Evolutionary conservation across 1,140 invertebrate genomes (phyloP).

Genomic region (Drosophila pseudoobscura): DNA sequence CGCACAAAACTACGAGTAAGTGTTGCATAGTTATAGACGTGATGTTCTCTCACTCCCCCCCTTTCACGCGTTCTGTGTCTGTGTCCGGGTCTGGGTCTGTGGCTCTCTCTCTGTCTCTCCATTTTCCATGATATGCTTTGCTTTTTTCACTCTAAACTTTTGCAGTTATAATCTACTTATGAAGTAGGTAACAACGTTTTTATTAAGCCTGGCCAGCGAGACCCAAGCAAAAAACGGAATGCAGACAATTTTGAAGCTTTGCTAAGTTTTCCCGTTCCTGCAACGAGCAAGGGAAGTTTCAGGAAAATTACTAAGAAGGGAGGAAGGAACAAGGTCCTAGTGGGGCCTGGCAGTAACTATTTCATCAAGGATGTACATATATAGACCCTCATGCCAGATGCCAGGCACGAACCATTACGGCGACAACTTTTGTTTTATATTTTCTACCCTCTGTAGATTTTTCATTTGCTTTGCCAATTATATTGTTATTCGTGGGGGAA

Average conservation of each 20-base stretch:
- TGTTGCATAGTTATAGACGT: slow-evolving; percentile 62
- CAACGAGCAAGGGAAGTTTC: slow-evolving; percentile 17
- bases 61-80: background rate
- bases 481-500: background rate
- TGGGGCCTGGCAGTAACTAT: background rate
- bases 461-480: slow-evolving; percentile 38
- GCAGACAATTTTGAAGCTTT: slow-evolving; percentile 36
- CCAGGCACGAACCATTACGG: background rate
- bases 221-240: slow-evolving; percentile 24
- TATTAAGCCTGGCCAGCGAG: slow-evolving; percentile 49
- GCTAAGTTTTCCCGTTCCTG: slow-evolving; percentile 7
- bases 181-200: slow-evolving; percentile 63
- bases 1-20: slow-evolving; percentile 47
- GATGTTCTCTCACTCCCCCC: slow-evolving; percentile 18
- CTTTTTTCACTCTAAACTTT: slow-evolving; percentile 52
- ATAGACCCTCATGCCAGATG: background rate
- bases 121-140: background rate
- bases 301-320: slow-evolving; percentile 4
- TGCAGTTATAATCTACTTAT: slow-evolving; percentile 68
- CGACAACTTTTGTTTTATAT: slow-evolving; percentile 28
- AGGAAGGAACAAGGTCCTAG: no score
- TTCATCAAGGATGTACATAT: slow-evolving; percentile 25
- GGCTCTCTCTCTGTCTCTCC: background rate
- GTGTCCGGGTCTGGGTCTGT: no score
- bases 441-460: slow-evolving; percentile 9